phyloP scores from a whole-genome alignment of 1,140 invertebrate genomes.

The Tetragonula clypearis region DNA sequence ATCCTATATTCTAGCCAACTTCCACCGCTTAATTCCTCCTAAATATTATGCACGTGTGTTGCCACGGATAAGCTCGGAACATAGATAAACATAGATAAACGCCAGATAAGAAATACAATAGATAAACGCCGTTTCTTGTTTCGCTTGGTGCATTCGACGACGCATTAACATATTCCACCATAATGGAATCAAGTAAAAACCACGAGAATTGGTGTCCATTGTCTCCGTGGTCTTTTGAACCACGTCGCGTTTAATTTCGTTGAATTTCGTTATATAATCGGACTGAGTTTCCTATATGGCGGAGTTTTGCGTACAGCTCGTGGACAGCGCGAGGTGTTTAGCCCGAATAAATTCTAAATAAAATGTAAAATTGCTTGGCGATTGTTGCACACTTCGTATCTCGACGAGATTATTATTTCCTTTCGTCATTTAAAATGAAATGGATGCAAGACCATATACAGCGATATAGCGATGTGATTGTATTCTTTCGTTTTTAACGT shows the following conservation, averaged over 20 bases:
- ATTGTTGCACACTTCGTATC: not conserved
- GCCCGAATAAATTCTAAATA: not conserved
- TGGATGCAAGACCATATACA: no score
- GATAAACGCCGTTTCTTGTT: slow-evolving; percentile 10
- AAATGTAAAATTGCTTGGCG: not conserved
- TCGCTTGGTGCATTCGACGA: not conserved
- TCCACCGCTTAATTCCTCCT: not conserved
- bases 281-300: not conserved
- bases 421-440: not conserved
- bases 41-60: not conserved
- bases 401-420: not conserved
- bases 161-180: not conserved
- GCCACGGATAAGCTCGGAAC: not conserved
- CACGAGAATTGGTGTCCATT: not conserved
- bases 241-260: not conserved
- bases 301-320: not conserved
- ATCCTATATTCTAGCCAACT: not conserved
- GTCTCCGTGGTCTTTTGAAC: not conserved
- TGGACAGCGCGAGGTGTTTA: not conserved
- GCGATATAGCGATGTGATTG: no score
- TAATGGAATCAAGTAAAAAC: not conserved
- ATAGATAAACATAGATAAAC: slow-evolving; percentile 6
- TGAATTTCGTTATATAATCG: not conserved
- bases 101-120: slow-evolving; percentile 1
- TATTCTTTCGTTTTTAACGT: no score